Percentiles rank a stretch among this genome's conserved stretches.
Evolutionary conservation across 2,888 invertebrate genomes (phyloP).

Genomic region (Pachliopta kotzebuea): DNA sequence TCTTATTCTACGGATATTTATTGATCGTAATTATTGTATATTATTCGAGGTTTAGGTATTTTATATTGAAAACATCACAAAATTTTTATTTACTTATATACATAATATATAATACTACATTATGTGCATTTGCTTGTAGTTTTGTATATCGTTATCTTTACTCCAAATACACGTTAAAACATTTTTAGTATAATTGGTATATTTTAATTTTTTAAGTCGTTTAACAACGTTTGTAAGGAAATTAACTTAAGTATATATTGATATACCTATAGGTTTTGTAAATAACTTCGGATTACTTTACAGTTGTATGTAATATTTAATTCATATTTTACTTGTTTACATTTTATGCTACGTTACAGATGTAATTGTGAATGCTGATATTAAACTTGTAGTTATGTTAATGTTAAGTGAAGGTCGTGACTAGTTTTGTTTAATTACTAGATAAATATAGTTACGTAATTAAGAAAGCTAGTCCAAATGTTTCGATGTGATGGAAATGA

Average conservation of each 20-base stretch:
- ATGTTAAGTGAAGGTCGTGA: constrained; percentile 60
- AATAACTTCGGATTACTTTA: constrained; percentile 38
- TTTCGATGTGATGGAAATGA: constrained; percentile 74
- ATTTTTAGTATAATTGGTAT: constrained; percentile 24
- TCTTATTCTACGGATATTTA: constrained; percentile 69
- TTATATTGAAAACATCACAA: constrained; percentile 63
- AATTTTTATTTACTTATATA: constrained; percentile 37
- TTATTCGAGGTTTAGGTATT: constrained; percentile 46
- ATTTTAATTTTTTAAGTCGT: constrained; percentile 21
- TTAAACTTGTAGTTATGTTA: constrained; percentile 51
- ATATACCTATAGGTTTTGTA: constrained; percentile 34
- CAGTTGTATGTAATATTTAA: constrained; percentile 31
- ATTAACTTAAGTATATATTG: constrained; percentile 23
- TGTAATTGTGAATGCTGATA: constrained; percentile 55
- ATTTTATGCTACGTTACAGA: constrained; percentile 50
- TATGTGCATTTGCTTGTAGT: constrained; percentile 77
- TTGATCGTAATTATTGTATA: constrained; percentile 56
- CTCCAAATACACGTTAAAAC: constrained; percentile 29
- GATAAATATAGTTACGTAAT: constrained; percentile 64
- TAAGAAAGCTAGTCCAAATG: constrained; percentile 79
- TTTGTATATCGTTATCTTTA: constrained; percentile 44
- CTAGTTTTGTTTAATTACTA: constrained; percentile 78
- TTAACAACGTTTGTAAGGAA: neutral
- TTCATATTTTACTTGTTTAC: constrained; percentile 43
- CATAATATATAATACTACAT: constrained; percentile 47